Evolutionary conservation across 2,888 invertebrate genomes (phyloP), one percentile per base, ranked within the genome.

Genomic region (Limnephilus rhombicus): DNA sequence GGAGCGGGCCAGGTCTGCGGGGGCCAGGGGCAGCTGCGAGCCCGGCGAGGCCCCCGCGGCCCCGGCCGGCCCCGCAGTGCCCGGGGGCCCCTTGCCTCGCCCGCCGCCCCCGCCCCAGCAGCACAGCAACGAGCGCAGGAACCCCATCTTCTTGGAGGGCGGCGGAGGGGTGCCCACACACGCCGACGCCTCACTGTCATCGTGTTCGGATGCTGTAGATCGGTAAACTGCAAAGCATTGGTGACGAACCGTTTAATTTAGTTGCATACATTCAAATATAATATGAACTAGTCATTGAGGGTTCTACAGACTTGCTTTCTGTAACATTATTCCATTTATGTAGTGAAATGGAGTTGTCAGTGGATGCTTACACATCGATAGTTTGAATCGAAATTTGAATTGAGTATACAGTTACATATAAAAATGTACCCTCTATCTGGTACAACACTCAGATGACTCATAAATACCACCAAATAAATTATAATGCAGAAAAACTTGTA

Each of bases 121-220:
- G 95, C 98, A 98, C 94, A 99, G 96, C 94, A 99, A 96, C 92
- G 98, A 98, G 94, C 98, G 98, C 94, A 99, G 96, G 95, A 99
- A 97, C 94, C 98, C 98, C 94, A 98, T 97, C 93, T 92, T 97
- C 93, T 95, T 95, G 82, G 96, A 95, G 94, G 96, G 96, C 91
- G 96, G 96, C 94, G 96, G 96, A 93, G 96, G 96, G 91, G 96
- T 96, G 93, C 96, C 96, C 94, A 96, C 96, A 94, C 96, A 96
- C 93, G 96, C 96, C 92, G 96, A 96, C 80, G 95, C 95, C 95
- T 96, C 97, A 94, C 96, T 96, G 94, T 96, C 96, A 95, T 95
- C 96, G 94, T 96, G 95, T 53, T 93, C 93, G 24, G 92, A 90
- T 85, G 92, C 90, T 68, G 68, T 68, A n/a, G 68, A 68, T 68